These are phyloP conservation scores for Dexiosoma caninum DNA, from an alignment of 2,888 invertebrate genomes.

Conservation along the genomic window DNA sequence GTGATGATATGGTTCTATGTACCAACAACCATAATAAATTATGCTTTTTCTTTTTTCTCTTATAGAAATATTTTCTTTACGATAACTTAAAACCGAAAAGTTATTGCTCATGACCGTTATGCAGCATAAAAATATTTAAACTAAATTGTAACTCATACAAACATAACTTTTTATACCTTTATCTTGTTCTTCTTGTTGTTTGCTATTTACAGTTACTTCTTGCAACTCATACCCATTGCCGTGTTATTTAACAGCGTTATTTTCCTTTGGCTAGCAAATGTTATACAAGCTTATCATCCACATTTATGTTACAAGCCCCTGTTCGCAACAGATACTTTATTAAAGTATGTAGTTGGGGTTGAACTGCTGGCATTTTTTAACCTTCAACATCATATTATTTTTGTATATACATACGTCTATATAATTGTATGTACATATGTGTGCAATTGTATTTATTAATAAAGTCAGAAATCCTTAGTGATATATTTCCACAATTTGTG, in stretches of 20 bases:
- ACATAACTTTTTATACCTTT: conserved; percentile 44
- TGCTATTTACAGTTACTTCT: neutral
- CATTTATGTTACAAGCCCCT: neutral
- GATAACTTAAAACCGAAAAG: neutral
- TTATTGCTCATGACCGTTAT: conserved; percentile 38
- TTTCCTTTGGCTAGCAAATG: neutral
- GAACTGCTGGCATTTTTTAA: too few relatives aligned
- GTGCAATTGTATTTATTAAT: too few relatives aligned
- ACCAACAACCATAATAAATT: neutral
- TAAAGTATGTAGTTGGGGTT: too few relatives aligned
- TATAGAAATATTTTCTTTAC: conserved; percentile 13
- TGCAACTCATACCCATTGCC: neutral
- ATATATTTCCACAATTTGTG: too few relatives aligned
- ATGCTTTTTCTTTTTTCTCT: neutral
- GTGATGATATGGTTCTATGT: too few relatives aligned
- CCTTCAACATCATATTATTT: too few relatives aligned
- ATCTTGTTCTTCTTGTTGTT: conserved; percentile 23
- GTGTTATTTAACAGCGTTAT: neutral
- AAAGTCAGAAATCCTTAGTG: too few relatives aligned
- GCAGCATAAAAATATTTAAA: conserved; percentile 46
- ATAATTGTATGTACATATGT: too few relatives aligned
- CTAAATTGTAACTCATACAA: conserved; percentile 36
- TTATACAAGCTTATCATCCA: conserved; percentile 10
- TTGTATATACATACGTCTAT: too few relatives aligned
- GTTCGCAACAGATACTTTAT: too few relatives aligned